Percentiles rank a stretch among this genome's conserved stretches.
These are phyloP conservation scores for Pantherophis alleghaniensis DNA, from an alignment of 2,797 vertebrate species.

Conservation along the genomic window DNA sequence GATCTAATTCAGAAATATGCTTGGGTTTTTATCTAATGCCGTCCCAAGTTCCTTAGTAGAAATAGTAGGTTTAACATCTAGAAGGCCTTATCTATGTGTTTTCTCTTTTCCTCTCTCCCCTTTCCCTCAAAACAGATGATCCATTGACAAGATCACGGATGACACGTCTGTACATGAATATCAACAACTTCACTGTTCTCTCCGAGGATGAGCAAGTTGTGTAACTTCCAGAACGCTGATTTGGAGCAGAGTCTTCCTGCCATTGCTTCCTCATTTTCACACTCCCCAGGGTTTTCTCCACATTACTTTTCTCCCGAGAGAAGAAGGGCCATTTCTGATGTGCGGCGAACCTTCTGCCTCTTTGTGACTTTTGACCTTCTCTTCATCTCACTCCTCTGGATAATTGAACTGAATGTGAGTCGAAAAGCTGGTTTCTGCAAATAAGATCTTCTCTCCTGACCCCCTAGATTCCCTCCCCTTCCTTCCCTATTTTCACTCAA, in stretches of 20 bases:
- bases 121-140: constrained; percentile 51
- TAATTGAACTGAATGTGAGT: constrained; percentile 94
- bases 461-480: neutral
- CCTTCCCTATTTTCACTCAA: neutral
- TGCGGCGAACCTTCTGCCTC: constrained; percentile 95
- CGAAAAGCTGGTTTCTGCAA: too few species aligned
- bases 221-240: constrained; percentile 71
- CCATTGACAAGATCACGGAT: constrained; percentile 38
- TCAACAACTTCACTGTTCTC: neutral
- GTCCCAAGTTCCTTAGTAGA: neutral
- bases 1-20: neutral
- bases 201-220: constrained; percentile 76
- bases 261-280: constrained; percentile 86
- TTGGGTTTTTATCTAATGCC: neutral
- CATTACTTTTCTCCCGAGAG: constrained; percentile 61
- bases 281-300: constrained; percentile 77
- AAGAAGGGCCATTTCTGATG: constrained; percentile 86
- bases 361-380: constrained; percentile 98
- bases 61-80: neutral
- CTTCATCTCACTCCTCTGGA: constrained; percentile 94
- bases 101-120: neutral
- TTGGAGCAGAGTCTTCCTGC: constrained; percentile 86
- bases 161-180: neutral
- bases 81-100: neutral
- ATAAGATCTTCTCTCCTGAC: neutral